phyloP scores from a whole-genome alignment of 2,113 vertebrate species.

The Oostethus manadensis region DNA sequence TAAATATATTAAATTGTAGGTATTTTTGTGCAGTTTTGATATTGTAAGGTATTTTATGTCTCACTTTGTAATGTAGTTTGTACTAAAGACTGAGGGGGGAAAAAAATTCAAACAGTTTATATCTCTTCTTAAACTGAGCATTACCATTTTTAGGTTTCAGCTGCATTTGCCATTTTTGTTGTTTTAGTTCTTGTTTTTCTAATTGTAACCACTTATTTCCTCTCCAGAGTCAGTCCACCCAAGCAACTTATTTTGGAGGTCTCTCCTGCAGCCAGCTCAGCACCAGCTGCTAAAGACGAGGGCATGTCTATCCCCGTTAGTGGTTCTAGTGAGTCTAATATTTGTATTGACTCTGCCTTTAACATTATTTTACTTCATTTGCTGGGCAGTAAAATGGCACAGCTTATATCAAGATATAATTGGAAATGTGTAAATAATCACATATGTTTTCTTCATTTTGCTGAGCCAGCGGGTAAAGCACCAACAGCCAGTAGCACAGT shows the following conservation, averaged over 20 bases:
- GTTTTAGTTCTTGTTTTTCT: too few relatives aligned
- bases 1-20: too few relatives aligned
- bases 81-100: too few relatives aligned
- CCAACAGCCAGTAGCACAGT: slow-evolving; percentile 63
- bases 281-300: slow-evolving; percentile 57
- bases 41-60: too few relatives aligned
- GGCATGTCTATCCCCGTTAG: slow-evolving; percentile 75
- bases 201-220: not conserved
- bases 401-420: not conserved
- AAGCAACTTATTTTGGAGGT: slow-evolving; percentile 69
- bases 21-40: too few relatives aligned
- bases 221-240: slow-evolving; percentile 54
- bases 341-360: not conserved
- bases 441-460: not conserved
- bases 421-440: not conserved
- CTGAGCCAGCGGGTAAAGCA: slow-evolving; percentile 42
- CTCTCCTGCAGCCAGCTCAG: slow-evolving; percentile 34
- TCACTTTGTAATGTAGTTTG: too few relatives aligned
- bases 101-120: too few relatives aligned
- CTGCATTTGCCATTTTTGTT: too few relatives aligned
- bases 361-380: not conserved
- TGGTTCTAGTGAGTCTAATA: slow-evolving; percentile 74
- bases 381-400: not conserved
- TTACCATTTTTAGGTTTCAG: too few relatives aligned
- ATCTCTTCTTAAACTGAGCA: too few relatives aligned